phyloP scores from a whole-genome alignment of 2,888 invertebrate species.

The Andrena praecox region DNA sequence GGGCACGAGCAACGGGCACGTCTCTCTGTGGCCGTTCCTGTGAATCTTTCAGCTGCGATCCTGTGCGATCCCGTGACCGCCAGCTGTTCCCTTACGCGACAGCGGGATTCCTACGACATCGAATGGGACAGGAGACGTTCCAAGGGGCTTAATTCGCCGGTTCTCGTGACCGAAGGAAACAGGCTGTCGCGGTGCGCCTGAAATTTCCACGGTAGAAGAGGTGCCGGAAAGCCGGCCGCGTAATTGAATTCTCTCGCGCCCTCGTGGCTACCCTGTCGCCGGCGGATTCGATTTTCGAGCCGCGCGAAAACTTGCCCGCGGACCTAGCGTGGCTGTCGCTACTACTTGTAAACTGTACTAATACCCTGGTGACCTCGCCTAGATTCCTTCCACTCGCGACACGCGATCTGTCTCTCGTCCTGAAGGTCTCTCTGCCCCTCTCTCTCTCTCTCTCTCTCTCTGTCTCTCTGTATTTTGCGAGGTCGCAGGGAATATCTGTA shows the following conservation, averaged over 20 bases:
- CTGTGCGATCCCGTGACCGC: no score
- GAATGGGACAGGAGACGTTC: neutral
- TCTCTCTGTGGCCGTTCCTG: no score
- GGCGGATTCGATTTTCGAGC: slow-evolving; percentile 28
- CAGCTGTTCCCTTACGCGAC: no score
- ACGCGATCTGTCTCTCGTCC: no score
- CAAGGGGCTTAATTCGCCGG: no score
- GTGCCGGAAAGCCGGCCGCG: slow-evolving; percentile 8
- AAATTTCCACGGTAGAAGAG: slow-evolving; percentile 4
- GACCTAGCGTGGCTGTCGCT: neutral
- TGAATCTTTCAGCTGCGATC: no score
- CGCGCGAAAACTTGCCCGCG: neutral
- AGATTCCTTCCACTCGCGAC: no score
- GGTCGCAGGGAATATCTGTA: neutral
- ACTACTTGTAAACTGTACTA: no score
- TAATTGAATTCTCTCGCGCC: slow-evolving; percentile 33
- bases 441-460: no score
- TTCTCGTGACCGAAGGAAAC: neutral
- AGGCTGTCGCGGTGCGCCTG: slow-evolving; percentile 6
- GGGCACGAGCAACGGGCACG: neutral
- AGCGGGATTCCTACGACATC: no score
- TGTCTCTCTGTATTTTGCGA: neutral
- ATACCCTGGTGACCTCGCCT: no score
- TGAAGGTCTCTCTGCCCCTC: no score
- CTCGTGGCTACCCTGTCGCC: neutral